A percentile compares a stretch with the other conserved stretches of the same genome.
These are phyloP conservation scores for Noctua fimbriata DNA, from an alignment of 2,888 invertebrate species.

Conservation along the genomic window DNA sequence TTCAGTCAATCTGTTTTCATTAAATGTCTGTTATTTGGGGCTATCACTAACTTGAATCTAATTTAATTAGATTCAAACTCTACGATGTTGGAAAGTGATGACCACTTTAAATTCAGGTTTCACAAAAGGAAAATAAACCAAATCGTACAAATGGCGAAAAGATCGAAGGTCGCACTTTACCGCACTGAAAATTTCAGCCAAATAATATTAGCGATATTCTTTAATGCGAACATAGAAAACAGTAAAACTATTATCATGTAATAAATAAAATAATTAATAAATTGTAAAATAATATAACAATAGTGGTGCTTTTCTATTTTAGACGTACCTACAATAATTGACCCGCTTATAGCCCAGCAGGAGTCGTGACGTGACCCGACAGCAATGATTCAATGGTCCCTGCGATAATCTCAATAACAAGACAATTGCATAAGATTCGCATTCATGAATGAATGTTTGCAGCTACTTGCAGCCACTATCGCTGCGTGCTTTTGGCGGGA, in stretches of 20 bases:
- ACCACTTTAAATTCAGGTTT: background rate
- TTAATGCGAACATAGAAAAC: background rate
- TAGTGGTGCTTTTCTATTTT: constrained; percentile 39
- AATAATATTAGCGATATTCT: background rate
- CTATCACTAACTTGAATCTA: constrained; percentile 1
- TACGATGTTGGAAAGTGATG: constrained; percentile 7
- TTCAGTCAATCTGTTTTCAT: background rate
- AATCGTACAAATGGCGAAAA: background rate
- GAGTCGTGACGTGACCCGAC: constrained; percentile 76
- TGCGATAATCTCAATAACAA: constrained; percentile 74
- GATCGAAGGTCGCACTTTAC: too few relatives aligned
- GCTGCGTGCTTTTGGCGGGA: constrained; percentile 87
- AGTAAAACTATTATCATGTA: background rate
- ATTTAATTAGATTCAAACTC: background rate
- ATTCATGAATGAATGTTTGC: constrained; percentile 84
- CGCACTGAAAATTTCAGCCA: too few relatives aligned
- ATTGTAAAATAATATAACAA: constrained; percentile 37
- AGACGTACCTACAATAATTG: constrained; percentile 45
- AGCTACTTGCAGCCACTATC: constrained; percentile 78
- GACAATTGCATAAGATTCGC: constrained; percentile 81
- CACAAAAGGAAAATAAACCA: background rate
- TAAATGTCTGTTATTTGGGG: background rate
- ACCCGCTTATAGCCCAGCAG: constrained; percentile 40
- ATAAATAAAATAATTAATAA: too few relatives aligned
- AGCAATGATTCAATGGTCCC: constrained; percentile 71